Evolutionary conservation across 2,113 vertebrate genomes (phyloP).

Genomic region (Heliornis fulica): DNA sequence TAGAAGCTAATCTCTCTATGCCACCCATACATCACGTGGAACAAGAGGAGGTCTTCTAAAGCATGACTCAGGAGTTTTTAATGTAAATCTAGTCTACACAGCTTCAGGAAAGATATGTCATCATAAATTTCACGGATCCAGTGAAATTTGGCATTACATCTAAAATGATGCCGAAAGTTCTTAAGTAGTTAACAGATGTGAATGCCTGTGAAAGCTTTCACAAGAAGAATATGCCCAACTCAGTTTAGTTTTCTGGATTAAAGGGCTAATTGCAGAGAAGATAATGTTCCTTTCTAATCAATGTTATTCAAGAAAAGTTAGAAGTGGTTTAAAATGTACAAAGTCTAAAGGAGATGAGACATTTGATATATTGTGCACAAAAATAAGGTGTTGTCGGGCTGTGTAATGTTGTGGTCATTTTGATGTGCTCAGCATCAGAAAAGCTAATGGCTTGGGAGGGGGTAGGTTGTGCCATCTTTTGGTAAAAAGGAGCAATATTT

Average conservation of each 20-base stretch:
- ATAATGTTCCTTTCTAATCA: background rate
- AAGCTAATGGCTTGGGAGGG: background rate
- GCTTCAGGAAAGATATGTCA: background rate
- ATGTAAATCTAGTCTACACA: background rate
- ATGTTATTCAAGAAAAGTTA: background rate
- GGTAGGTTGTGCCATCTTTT: background rate
- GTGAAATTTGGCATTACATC: background rate
- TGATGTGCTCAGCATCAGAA: background rate
- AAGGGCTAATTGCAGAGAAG: background rate
- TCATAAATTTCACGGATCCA: background rate
- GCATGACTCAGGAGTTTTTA: background rate
- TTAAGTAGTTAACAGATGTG: fast-evolving
- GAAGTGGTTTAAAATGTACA: background rate
- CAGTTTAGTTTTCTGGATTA: background rate
- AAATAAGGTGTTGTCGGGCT: background rate
- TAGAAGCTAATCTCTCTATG: background rate
- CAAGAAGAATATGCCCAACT: background rate
- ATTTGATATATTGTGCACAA: background rate
- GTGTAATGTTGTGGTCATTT: background rate
- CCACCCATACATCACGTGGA: background rate
- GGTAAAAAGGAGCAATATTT: background rate
- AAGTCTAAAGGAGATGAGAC: background rate
- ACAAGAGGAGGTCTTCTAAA: background rate
- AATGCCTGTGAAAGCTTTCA: background rate
- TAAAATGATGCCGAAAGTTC: background rate